Base-by-base conservation (phyloP, 1,140 invertebrate species). In the Aphaenogaster rudis region DNA sequence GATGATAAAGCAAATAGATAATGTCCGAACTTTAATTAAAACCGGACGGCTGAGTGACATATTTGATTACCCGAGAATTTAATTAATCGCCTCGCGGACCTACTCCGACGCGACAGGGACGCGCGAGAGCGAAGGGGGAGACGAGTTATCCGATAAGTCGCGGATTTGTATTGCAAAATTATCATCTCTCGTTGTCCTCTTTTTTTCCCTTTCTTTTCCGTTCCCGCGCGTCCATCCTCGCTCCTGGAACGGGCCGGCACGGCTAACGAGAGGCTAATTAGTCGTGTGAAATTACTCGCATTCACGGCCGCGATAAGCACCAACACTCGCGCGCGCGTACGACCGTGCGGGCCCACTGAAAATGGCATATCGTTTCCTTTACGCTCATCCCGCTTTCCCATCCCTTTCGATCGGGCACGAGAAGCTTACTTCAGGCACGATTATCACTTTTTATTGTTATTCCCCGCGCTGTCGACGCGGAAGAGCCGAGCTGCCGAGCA, bases 1-100 rank as follows among this genome's bases (percentile, higher is more conserved):
- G 93, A 95, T 95, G 95, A 95, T 95, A 95, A 95, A 95, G 95
- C 95, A 95, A 95, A 95, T 95, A 95, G 95, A 95, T 95, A 95
- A 95, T 95, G 94, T 95, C 94, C 93, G 93, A 95, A 95, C 92
- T 95, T 95, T 95, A 95, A 95, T 95, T 95, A 95, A 95, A 95
- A 95, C 93, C 94, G 93, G 95, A 95, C 94, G 94, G 94, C 92
- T 95, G 95, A 95, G 93, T 94, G 95, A 95, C 95, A 94, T 94
- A 95, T 95, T 95, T 95, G 94, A 95, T 95, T 95, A 95, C 93
- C 91, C 94, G 94, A 95, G 95, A 95, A 95, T 95, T 95, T 95
- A 95, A 95, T 95, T 95, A 95, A 95, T 95, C 94, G 94, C 94
- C 92, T 93, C 93, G 93, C 91, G 91, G 91, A 93, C 93, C 91